Evolutionary conservation across 2,113 vertebrate species (phyloP), one percentile per base, ranked within the genome.

Genomic region (Proteles cristata): DNA sequence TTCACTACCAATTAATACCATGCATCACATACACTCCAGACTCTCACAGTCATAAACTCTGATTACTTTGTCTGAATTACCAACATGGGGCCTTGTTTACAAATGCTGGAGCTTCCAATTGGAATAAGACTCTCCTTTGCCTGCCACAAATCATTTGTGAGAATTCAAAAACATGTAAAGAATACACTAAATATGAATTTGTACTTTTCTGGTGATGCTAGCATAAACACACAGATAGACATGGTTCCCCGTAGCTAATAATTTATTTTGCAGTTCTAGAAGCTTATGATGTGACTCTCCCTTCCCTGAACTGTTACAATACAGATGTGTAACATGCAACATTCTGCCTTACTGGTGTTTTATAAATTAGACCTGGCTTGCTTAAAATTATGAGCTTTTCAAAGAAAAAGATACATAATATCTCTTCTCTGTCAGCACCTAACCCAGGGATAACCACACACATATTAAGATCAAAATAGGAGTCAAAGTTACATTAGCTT

Each of bases 11-110:
- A 98, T 97, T 93, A 98, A 90, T 84, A 95, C 85, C 96, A 95
- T 96, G 94, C 95, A 97, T 98, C 97, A 97, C 43, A 65, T 17
- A 71, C 58, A 94, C 66, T 93, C 76, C 71, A 91, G 77, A 93
- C 69, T 97, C 91, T 69, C 73, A 88, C 14, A 84, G 82, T 95
- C 97, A 98, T 97, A 98, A 98, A 98, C 86, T 90, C 85, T 95
- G 97, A 98, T 97, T 94, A 97, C 91, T 98, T 95, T 96, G 39
- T 88, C 93, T 97, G 68, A 92, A 97, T 96, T 97, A 94, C 45
- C 71, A 93, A 16, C 96, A 93, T 83, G 4, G 43, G 87, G 88
- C 76, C 45, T 97, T 97, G 90, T 55, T 97, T 98, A 96, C 66
- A 94, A 96, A 98, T 25, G 94, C 7, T 25, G 21, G 93, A 96